Evolutionary conservation across 2,888 invertebrate species (phyloP).

Genomic region (Amphipyra berbera): DNA sequence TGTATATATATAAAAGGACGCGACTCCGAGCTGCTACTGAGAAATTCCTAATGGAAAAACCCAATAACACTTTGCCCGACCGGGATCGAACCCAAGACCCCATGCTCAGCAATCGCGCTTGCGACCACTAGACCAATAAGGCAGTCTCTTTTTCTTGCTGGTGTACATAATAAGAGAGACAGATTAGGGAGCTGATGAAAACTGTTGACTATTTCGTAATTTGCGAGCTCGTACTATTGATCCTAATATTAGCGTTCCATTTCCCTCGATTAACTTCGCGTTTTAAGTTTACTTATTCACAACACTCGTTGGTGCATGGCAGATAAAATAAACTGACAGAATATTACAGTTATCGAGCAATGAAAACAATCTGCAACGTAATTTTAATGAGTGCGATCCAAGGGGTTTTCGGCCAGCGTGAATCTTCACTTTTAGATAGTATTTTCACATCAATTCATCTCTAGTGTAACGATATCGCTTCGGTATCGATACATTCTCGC

Average conservation of each 20-base stretch:
- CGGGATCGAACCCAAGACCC: too few species aligned
- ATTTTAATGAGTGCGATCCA: slow-evolving; percentile 60
- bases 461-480: not conserved
- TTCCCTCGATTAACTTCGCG: slow-evolving; percentile 44
- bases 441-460: slow-evolving; percentile 26
- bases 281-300: slow-evolving; percentile 50
- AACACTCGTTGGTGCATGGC: slow-evolving; percentile 24
- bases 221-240: too few species aligned
- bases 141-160: too few species aligned
- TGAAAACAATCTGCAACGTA: slow-evolving; percentile 61
- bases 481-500: not conserved
- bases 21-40: too few species aligned
- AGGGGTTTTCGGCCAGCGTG: slow-evolving; percentile 60
- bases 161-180: too few species aligned
- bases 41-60: too few species aligned
- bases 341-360: slow-evolving; percentile 50
- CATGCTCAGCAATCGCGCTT: too few species aligned
- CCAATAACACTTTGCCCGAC: too few species aligned
- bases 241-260: slow-evolving; percentile 32
- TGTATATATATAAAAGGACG: too few species aligned
- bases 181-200: too few species aligned
- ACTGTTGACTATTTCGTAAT: too few species aligned
- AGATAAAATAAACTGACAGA: slow-evolving; percentile 33
- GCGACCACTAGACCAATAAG: too few species aligned
- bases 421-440: slow-evolving; percentile 64